Base-by-base conservation (phyloP, 1,140 invertebrate species). In the Platyscapa corneri region DNA sequence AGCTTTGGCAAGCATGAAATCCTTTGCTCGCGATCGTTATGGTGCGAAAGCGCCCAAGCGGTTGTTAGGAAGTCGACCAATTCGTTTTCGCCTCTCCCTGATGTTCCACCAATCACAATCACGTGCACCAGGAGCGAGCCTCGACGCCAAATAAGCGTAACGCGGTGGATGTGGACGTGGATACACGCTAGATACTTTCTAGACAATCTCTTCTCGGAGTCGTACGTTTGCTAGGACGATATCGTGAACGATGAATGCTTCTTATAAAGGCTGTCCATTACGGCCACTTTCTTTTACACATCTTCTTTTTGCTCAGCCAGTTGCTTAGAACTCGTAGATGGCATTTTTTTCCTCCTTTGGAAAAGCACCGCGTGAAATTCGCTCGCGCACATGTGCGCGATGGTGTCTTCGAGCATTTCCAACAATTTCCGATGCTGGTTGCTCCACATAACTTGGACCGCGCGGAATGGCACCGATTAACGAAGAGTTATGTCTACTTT, bases 111-210 rank as follows among this genome's bases (percentile, higher is more conserved):
- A n/a, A n/a, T n/a, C n/a, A n/a, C n/a, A n/a, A n/a, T n/a, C n/a
- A n/a, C n/a, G n/a, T n/a, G 42, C 42, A 12, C 49, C 8, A 53
- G 49, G 49, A 18, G 7, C 49, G 49, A 18, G 1, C 16, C 42
- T 14, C 70, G 5, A 5, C 42, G 74, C 39, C 74, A 72, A 72
- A 72, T 72, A 72, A 72, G 70, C 70, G 70, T 46, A 7, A 7
- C 42, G 6, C 42, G 12, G 53, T 23, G 32, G n/a, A 42, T 32
- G 70, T 34, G 1, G 23, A 10, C n/a, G n/a, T n/a, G n/a, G n/a
- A n/a, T n/a, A n/a, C 67, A 70, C 30, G 32, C 18, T 34, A 6
- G 7, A n/a, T 46, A 82, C 80, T 82, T 82, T 82, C 80, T 82
- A 82, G 80, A 49, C 72, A 56, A 82, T 49, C 60, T 46, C 37